Evolutionary conservation across 2,113 vertebrate species (phyloP), one percentile per base, ranked within the genome.

Genomic region (Thryonomys swinderianus): DNA sequence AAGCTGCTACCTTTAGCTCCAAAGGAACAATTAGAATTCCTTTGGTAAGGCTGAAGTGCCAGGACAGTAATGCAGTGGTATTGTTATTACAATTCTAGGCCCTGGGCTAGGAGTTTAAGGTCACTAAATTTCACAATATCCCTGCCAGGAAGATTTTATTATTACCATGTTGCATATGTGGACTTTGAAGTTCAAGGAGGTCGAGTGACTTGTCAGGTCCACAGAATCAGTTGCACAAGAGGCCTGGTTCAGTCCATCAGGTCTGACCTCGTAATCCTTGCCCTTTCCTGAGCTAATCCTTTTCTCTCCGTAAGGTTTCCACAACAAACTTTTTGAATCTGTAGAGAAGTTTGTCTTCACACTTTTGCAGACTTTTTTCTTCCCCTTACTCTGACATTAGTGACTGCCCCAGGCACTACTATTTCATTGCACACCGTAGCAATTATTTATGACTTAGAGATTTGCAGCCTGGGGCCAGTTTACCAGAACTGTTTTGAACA

Each of bases 381-480:
- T 51, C 71, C 45, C 80, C 78, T 88, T 89, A 48, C 85, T 92
- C 93, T 80, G 83, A 96, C 85, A 80, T 91, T 64, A 96, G 90
- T 7, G 85, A 64, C 78, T 23, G 93, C 91, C 93, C 85, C 88
- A 88, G 96, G 96, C 91, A 61, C 79, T 55, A 95, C 42, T 20
- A 51, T 85, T 97, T 96, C 93, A 78, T 34, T 74, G 91, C 82
- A 88, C 67, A 76, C 3, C 0, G 0, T 21, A 96, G 93, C 85
- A 97, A 95, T 96, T 97, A 97, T 97, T 97, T 94, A 97, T 76
- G 85, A 97, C 73, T 69, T 85, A 74, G 94, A 97, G 91, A 95
- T 84, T 79, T 96, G 73, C 57, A 95, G 95, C 96, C 88, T 40
- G 53, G 18, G 92, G 97, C 93, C 94, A 91, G 61, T 95, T 92